Evolutionary conservation across 2,113 vertebrate genomes (phyloP).

Genomic region (Ammodytes marinus): DNA sequence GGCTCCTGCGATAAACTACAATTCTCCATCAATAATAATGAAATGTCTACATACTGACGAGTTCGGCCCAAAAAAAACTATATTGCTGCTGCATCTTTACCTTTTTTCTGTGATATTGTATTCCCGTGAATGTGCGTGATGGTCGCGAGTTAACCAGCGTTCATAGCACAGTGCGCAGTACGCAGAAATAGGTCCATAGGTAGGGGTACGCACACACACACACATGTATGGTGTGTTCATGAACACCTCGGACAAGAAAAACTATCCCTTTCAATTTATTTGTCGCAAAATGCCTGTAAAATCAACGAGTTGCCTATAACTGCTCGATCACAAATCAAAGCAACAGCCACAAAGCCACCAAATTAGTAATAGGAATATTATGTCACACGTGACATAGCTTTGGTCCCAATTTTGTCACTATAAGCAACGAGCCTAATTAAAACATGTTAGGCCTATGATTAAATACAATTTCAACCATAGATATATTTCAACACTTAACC

Average conservation of each 20-base stretch:
- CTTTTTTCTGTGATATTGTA: constrained; percentile 29
- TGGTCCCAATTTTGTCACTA: background rate
- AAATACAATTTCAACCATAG: no score
- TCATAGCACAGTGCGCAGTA: background rate
- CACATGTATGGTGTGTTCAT: constrained; percentile 43
- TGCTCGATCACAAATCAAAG: no score
- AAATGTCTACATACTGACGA: accelerated
- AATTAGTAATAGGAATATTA: background rate
- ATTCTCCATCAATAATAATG: accelerated
- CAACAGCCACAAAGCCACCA: no score
- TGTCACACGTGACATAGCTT: background rate
- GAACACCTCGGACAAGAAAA: background rate
- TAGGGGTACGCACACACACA: no score
- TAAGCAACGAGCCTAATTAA: no score
- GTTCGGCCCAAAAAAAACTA: background rate
- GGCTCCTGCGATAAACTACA: background rate
- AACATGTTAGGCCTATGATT: no score
- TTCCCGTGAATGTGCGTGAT: constrained; percentile 16
- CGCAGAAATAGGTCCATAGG: no score
- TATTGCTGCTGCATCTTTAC: background rate
- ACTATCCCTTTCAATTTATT: no score
- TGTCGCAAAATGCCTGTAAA: background rate
- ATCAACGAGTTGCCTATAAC: background rate
- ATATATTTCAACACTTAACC: no score
- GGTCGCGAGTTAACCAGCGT: background rate